Conservation (phyloP, 30 jellyfish, hydroid and myxozoan genomes). For the Mastigias papua region DNA sequence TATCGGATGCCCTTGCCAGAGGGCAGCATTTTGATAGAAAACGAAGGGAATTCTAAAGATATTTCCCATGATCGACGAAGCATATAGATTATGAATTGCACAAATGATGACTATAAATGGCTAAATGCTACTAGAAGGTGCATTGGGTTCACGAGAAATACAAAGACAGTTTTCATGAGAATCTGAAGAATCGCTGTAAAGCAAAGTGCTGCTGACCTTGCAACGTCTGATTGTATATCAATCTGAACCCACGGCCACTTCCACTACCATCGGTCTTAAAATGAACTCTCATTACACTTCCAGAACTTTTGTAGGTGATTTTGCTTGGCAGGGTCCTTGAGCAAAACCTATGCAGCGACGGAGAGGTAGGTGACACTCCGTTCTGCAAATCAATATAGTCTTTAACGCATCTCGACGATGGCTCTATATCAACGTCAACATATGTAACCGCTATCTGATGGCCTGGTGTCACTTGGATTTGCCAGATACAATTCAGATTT, state of each 20-base stretch:
- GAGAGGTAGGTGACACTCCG: constrained; percentile 64
- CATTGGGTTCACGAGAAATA: too few relatives aligned
- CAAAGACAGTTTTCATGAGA: too few relatives aligned
- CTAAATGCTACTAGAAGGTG: too few relatives aligned
- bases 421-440: constrained; percentile 55
- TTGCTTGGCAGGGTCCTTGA: constrained; percentile 40
- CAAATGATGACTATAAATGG: too few relatives aligned
- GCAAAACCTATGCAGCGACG: constrained; percentile 52
- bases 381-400: constrained; percentile 61
- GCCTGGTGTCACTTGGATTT: constrained; percentile 63
- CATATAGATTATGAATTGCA: too few relatives aligned
- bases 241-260: constrained; percentile 61
- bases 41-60: too few relatives aligned
- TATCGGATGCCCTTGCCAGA: too few relatives aligned
- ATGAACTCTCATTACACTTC: constrained; percentile 36
- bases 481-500: constrained; percentile 76
- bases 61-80: too few relatives aligned
- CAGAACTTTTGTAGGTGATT: constrained; percentile 40
- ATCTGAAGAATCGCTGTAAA: too few relatives aligned
- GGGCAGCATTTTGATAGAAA: too few relatives aligned
- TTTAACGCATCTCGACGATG: constrained; percentile 54
- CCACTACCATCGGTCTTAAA: constrained; percentile 66
- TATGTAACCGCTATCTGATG: constrained; percentile 36
- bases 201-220: constrained; percentile 62
- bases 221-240: constrained; percentile 36